These are phyloP conservation scores for Tetanocera ferruginea DNA, from an alignment of 2,888 invertebrate genomes.

Conservation along the genomic window DNA sequence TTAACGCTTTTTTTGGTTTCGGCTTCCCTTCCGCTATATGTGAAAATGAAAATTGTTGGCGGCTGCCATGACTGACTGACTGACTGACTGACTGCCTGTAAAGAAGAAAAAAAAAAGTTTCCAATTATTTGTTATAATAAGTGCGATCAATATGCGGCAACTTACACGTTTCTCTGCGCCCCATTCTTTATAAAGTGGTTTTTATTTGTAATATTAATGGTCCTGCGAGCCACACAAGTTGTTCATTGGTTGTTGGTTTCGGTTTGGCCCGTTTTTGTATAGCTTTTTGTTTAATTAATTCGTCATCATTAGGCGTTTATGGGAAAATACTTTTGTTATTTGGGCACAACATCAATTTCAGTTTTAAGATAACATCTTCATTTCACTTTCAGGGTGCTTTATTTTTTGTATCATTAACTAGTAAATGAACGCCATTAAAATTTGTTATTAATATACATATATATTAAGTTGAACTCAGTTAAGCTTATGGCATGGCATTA, in stretches of 20 bases:
- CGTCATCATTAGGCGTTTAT: slow-evolving; percentile 22
- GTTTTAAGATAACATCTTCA: slow-evolving; percentile 26
- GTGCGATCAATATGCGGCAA: slow-evolving; percentile 39
- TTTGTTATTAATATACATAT: too few species aligned
- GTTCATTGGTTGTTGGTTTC: neutral
- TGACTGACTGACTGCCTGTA: neutral
- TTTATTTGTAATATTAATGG: slow-evolving; percentile 23
- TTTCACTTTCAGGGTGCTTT: neutral
- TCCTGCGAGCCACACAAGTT: slow-evolving; percentile 21
- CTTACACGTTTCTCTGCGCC: slow-evolving; percentile 13
- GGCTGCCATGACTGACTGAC: neutral
- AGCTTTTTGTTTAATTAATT: slow-evolving; percentile 57
- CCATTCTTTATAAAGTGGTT: neutral
- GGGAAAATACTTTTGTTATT: slow-evolving; percentile 10
- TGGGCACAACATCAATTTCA: slow-evolving; percentile 5
- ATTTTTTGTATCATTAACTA: too few species aligned
- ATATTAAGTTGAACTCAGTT: too few species aligned
- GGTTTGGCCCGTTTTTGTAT: neutral
- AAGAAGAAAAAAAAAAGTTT: slow-evolving; percentile 26
- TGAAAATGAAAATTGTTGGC: slow-evolving; percentile 27
- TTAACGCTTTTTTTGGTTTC: slow-evolving; percentile 4
- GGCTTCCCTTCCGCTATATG: neutral
- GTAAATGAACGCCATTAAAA: too few species aligned
- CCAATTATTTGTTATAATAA: slow-evolving; percentile 47
- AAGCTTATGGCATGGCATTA: too few species aligned